Percentiles rank a stretch among this genome's conserved stretches.
These are phyloP conservation scores for Monoplex corrugatus DNA, from an alignment of 2,888 invertebrate species.

Conservation along the genomic window DNA sequence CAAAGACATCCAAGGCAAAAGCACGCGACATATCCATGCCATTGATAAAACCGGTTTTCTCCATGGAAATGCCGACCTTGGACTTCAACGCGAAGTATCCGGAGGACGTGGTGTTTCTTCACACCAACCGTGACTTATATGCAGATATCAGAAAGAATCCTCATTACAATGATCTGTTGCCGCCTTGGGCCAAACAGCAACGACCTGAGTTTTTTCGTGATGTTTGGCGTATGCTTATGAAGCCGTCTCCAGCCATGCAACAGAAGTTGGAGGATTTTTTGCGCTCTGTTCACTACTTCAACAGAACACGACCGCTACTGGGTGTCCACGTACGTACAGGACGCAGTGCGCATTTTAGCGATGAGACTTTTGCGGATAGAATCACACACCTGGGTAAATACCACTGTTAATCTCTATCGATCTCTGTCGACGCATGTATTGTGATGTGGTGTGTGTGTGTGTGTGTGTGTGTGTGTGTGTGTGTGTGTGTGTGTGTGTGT, in stretches of 20 bases:
- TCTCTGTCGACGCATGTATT: no score
- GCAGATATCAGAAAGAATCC: conserved; percentile 40
- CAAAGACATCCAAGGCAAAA: conserved; percentile 33
- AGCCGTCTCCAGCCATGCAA: conserved; percentile 43
- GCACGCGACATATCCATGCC: not conserved
- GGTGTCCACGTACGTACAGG: conserved; percentile 54
- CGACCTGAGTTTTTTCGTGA: conserved; percentile 46
- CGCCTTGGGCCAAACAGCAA: conserved; percentile 46
- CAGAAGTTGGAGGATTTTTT: not conserved
- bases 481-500: no score
- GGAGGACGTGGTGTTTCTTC: conserved; percentile 47
- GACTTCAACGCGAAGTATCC: conserved; percentile 49
- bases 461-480: not conserved
- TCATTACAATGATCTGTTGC: conserved; percentile 47
- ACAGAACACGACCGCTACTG: conserved; percentile 31
- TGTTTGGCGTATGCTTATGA: conserved; percentile 53
- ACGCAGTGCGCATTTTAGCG: conserved; percentile 7
- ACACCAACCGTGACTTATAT: conserved; percentile 48
- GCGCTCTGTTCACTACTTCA: not conserved
- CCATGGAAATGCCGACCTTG: conserved; percentile 28
- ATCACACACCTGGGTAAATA: not conserved
- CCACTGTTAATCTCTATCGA: not conserved
- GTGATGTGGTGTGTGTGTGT: not conserved
- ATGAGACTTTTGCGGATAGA: not conserved
- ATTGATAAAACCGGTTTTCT: not conserved